Conservation (phyloP, 2,888 invertebrate genomes). For the Mamestra brassicae region DNA sequence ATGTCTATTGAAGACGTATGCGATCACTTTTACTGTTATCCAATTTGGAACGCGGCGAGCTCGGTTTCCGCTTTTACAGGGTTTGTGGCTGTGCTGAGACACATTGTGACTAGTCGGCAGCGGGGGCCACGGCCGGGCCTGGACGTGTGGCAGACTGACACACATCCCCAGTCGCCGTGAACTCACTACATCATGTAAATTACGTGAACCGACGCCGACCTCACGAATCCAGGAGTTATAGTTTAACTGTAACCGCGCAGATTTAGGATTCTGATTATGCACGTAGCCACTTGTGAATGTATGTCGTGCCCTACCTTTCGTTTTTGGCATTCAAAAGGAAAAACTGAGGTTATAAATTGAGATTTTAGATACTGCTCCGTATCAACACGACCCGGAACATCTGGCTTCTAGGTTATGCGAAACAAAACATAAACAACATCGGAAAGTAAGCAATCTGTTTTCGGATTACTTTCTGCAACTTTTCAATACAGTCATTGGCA, state of each 20-base stretch:
- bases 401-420: conserved; percentile 10
- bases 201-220: conserved; percentile 51
- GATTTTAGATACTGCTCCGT: conserved; percentile 14
- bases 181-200: conserved; percentile 57
- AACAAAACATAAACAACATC: conserved; percentile 45
- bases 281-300: conserved; percentile 56
- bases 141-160: conserved; percentile 85
- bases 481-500: conserved; percentile 61
- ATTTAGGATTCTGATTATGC: conserved; percentile 62
- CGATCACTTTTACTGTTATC: conserved; percentile 90
- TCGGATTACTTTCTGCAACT: conserved; percentile 56
- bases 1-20: conserved; percentile 86
- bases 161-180: conserved; percentile 74
- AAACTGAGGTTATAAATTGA: conserved; percentile 11
- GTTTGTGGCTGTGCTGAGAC: conserved; percentile 84
- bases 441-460: conserved; percentile 35
- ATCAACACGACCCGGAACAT: neutral
- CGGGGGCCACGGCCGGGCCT: conserved; percentile 79
- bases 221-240: conserved; percentile 63
- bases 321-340: conserved; percentile 33
- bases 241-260: conserved; percentile 58
- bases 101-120: conserved; percentile 85
- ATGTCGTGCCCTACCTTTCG: conserved; percentile 35
- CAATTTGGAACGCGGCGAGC: conserved; percentile 88
- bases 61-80: conserved; percentile 90